Evolutionary conservation across 2,888 invertebrate species (phyloP).

Genomic region (Zhengitettix transpicula): DNA sequence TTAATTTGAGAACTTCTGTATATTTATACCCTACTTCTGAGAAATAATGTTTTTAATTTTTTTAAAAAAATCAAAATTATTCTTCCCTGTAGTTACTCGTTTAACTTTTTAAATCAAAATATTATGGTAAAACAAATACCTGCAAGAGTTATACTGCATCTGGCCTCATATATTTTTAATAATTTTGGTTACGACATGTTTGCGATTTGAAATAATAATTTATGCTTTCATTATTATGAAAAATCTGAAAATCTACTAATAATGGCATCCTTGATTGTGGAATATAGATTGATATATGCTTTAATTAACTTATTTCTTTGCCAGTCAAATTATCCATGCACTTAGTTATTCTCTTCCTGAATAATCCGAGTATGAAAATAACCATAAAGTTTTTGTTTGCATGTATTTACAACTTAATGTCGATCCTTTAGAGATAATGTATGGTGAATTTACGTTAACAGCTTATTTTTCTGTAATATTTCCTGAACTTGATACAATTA

Average conservation of each 20-base stretch:
- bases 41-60: too few species aligned
- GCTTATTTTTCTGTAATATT: too few species aligned
- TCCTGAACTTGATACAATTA: too few species aligned
- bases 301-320: too few species aligned
- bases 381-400: not conserved
- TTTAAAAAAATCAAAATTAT: too few species aligned
- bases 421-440: not conserved
- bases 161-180: not conserved
- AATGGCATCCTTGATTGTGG: not conserved
- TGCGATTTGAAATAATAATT: not conserved
- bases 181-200: too few species aligned
- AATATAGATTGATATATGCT: not conserved
- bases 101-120: not conserved
- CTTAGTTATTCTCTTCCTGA: not conserved
- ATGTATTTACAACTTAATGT: not conserved
- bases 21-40: too few species aligned
- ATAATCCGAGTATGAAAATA: not conserved
- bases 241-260: not conserved
- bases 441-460: too few species aligned
- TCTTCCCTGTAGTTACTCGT: too few species aligned
- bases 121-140: not conserved
- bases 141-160: not conserved
- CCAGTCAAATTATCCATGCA: too few species aligned
- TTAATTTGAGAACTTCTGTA: too few species aligned
- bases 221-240: not conserved